phyloP scores from a whole-genome alignment of 1,140 invertebrate species.

The Drosophila ficusphila region DNA sequence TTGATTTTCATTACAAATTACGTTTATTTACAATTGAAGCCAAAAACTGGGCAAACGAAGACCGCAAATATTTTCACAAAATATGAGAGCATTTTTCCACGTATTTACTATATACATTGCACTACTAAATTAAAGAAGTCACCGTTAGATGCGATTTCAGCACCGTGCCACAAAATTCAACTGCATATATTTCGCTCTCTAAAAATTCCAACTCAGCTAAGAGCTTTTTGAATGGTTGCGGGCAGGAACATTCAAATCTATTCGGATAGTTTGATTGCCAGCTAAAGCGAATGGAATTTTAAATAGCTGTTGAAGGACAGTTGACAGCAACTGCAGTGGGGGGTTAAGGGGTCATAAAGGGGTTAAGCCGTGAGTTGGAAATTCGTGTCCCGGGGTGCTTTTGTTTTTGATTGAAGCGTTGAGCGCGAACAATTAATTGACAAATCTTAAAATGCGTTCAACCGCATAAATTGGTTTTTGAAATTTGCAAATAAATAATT shows the following conservation, averaged over 20 bases:
- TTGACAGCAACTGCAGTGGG: constrained; percentile 22
- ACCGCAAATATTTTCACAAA: constrained; percentile 44
- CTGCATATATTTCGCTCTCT: not conserved
- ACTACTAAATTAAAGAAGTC: constrained; percentile 23
- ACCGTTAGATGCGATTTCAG: not conserved
- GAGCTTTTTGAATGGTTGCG: not conserved
- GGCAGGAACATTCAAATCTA: not conserved
- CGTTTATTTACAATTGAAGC: constrained; percentile 69
- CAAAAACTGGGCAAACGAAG: constrained; percentile 21
- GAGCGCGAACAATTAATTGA: constrained; percentile 6
- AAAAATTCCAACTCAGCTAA: not conserved
- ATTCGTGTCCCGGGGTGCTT: not conserved
- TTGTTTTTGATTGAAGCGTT: constrained; percentile 11
- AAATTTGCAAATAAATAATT: not conserved
- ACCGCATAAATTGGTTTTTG: not conserved
- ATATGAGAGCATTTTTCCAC: constrained; percentile 13
- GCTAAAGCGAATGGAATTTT: constrained; percentile 58
- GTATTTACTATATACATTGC: constrained; percentile 8
- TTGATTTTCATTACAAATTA: constrained; percentile 75
- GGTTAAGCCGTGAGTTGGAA: not conserved
- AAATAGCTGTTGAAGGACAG: constrained; percentile 43
- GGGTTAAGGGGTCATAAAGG: constrained; percentile 1
- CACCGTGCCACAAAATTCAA: not conserved
- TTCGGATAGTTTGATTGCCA: constrained; percentile 23
- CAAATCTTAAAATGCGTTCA: constrained; percentile 1